phyloP scores from a whole-genome alignment of 2,113 vertebrate genomes.

The Gnathonemus longibarbis region DNA sequence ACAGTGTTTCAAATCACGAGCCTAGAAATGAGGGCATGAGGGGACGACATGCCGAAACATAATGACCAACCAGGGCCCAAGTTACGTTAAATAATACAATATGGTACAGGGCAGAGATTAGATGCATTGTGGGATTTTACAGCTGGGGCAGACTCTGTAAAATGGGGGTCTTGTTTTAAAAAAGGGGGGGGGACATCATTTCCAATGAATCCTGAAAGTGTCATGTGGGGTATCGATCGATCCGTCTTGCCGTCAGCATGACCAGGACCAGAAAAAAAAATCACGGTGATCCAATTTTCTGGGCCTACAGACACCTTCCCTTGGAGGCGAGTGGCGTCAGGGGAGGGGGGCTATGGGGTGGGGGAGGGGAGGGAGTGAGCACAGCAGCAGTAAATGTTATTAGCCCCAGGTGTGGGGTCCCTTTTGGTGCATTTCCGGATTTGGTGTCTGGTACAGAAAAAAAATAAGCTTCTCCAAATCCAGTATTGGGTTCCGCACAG shows the following conservation, averaged over 20 bases:
- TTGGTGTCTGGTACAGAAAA: constrained; percentile 35
- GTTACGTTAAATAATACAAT: constrained; percentile 11
- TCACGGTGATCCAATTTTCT: constrained; percentile 88
- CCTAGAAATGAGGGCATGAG: background rate
- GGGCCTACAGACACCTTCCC: constrained; percentile 74
- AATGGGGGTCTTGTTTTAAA: constrained; percentile 59
- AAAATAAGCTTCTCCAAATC: constrained; percentile 26
- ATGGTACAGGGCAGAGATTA: constrained; percentile 42
- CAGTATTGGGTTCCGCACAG: constrained; percentile 33
- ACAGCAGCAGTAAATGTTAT: constrained; percentile 17
- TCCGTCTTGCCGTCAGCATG: constrained; percentile 75
- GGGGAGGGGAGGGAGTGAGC: constrained; percentile 23
- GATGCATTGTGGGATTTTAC: constrained; percentile 48
- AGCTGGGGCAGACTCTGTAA: constrained; percentile 50
- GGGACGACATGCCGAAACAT: background rate
- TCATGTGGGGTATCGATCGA: constrained; percentile 77
- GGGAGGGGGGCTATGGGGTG: constrained; percentile 46
- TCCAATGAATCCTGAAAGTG: constrained; percentile 67
- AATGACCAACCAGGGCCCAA: background rate
- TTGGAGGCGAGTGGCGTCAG: constrained; percentile 62
- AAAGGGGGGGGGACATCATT: constrained; percentile 64
- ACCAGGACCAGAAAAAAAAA: constrained; percentile 66
- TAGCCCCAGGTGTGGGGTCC: constrained; percentile 27
- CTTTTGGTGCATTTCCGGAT: constrained; percentile 21
- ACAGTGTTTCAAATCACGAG: background rate